Evolutionary conservation across 2,113 vertebrate species (phyloP).

Genomic region (Oreamnos americanus): DNA sequence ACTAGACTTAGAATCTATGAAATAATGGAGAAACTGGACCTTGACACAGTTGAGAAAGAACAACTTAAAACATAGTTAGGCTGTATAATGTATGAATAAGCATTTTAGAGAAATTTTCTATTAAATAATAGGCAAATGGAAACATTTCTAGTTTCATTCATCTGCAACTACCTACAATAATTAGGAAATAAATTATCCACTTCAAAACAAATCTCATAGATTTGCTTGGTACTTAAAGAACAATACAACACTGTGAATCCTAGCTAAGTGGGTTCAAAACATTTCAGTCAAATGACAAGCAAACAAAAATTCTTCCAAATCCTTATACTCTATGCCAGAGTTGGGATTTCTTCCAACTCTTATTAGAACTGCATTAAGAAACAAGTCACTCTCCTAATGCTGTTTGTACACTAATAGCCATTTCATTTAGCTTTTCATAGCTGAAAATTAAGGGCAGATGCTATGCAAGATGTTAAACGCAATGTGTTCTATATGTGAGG

Average conservation of each 20-base stretch:
- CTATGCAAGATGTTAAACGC: conserved; percentile 46
- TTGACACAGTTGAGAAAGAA: background rate
- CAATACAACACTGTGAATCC: conserved; percentile 56
- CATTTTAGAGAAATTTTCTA: background rate
- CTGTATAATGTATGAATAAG: background rate
- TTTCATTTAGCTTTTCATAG: conserved; percentile 54
- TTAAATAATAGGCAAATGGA: background rate
- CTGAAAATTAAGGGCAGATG: conserved; percentile 47
- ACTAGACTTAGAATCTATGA: background rate
- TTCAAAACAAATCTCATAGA: conserved; percentile 60
- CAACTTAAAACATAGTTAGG: background rate
- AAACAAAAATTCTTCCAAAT: conserved; percentile 54
- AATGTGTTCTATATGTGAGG: conserved; percentile 29
- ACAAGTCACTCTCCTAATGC: background rate
- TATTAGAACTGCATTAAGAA: conserved; percentile 57
- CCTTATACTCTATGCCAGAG: background rate
- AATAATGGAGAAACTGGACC: background rate
- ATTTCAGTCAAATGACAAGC: conserved; percentile 42
- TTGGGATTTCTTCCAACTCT: conserved; percentile 40
- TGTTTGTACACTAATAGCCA: conserved; percentile 50
- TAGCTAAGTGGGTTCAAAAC: conserved; percentile 62
- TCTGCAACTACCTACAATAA: conserved; percentile 6
- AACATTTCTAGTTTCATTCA: background rate
- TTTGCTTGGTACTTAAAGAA: conserved; percentile 58
- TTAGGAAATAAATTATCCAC: conserved; percentile 56